Evolutionary conservation across 2,113 vertebrate genomes (phyloP).

Genomic region (Ranitomeya imitator): DNA sequence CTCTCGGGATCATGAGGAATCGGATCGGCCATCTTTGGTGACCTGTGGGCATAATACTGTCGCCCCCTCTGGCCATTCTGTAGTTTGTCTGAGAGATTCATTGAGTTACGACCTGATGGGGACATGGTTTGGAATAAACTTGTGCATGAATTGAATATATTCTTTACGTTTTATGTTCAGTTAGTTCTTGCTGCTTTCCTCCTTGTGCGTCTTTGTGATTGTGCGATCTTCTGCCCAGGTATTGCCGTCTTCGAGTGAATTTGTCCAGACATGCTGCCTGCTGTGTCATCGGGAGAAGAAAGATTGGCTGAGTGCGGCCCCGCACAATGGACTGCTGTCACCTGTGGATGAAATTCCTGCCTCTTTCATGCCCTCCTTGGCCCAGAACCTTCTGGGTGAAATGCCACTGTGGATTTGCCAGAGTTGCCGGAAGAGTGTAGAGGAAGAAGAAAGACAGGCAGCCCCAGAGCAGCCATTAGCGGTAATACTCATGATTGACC

Average conservation of each 20-base stretch:
- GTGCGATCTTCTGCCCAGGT: constrained; percentile 66
- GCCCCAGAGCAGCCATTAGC: constrained; percentile 85
- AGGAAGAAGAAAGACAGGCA: constrained; percentile 92
- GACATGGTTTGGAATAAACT: no score
- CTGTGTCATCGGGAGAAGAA: constrained; percentile 95
- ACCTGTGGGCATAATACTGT: no score
- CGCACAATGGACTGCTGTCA: constrained; percentile 87
- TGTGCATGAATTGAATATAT: no score
- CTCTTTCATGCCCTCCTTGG: constrained; percentile 90
- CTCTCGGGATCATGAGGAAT: no score
- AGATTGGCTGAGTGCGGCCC: constrained; percentile 86
- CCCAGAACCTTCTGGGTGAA: constrained; percentile 95
- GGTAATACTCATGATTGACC: constrained; percentile 68
- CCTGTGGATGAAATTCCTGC: constrained; percentile 91
- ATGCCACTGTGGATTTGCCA: constrained; percentile 99
- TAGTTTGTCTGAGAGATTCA: no score
- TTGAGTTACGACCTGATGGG: no score
- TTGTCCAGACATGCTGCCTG: constrained; percentile 95
- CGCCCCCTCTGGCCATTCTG: no score
- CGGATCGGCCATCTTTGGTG: no score
- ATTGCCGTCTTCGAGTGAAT: constrained; percentile 73
- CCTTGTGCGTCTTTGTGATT: not conserved
- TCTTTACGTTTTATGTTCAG: no score
- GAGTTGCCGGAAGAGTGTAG: constrained; percentile 95
- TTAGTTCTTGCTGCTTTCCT: not conserved